A percentile compares a stretch with the other conserved stretches of the same genome.
Evolutionary conservation across 2,888 invertebrate genomes (phyloP).

Genomic region (Acrobasis consociella): DNA sequence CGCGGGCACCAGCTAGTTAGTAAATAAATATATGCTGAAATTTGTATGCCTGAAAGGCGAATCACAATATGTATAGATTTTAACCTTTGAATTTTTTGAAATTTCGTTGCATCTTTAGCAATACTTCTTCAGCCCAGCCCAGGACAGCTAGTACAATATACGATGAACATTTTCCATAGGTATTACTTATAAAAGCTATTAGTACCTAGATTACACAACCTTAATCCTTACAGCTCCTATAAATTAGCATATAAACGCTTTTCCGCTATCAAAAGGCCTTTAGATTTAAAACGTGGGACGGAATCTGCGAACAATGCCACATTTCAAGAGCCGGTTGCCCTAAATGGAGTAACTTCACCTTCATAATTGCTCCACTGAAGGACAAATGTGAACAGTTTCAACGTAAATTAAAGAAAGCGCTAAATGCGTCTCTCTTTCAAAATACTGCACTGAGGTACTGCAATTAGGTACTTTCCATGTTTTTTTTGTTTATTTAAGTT

Average conservation of each 20-base stretch:
- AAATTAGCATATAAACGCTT: slow-evolving; percentile 13
- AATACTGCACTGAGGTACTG: too few species aligned
- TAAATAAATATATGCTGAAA: too few species aligned
- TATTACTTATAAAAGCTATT: not conserved
- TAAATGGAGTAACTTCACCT: slow-evolving; percentile 57
- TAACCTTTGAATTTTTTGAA: too few species aligned
- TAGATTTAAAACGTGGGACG: slow-evolving; percentile 23
- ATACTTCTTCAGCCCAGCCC: too few species aligned
- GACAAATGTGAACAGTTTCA: slow-evolving; percentile 48
- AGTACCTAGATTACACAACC: not conserved
- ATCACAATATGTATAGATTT: too few species aligned
- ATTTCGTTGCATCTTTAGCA: too few species aligned
- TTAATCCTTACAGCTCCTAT: not conserved
- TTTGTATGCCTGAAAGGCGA: too few species aligned
- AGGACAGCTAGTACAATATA: too few species aligned
- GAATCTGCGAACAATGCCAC: slow-evolving; percentile 40
- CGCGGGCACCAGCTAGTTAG: too few species aligned
- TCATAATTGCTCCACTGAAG: slow-evolving; percentile 59
- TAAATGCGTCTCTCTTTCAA: not conserved
- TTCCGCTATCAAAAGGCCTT: slow-evolving; percentile 5
- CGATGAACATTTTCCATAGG: too few species aligned
- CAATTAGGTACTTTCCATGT: too few species aligned
- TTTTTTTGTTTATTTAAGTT: too few species aligned
- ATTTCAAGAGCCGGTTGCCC: slow-evolving; percentile 50
- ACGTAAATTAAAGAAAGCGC: not conserved